These are phyloP conservation scores for Phortica variegata DNA, from an alignment of 1,140 invertebrate genomes.

Conservation along the genomic window DNA sequence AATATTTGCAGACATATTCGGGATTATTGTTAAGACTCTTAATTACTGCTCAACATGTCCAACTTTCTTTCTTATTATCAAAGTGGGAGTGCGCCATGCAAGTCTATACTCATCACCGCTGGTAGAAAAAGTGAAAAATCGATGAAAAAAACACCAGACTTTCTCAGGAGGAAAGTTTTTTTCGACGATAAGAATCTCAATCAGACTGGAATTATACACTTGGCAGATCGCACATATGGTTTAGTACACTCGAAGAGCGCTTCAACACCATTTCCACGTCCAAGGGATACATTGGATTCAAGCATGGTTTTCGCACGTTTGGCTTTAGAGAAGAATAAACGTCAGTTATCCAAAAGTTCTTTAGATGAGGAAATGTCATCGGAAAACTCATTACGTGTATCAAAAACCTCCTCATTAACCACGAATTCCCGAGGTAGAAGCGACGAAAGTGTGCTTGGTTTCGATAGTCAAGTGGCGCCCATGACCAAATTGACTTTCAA, in stretches of 20 bases:
- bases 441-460: neutral
- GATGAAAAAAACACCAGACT: neutral
- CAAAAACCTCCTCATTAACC: neutral
- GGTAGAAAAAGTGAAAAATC: neutral
- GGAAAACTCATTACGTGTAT: neutral
- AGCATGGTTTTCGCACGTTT: neutral
- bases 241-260: neutral
- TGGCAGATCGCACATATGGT: conserved; percentile 4
- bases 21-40: too few relatives aligned
- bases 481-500: conserved; percentile 1
- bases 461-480: neutral
- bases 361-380: neutral
- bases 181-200: conserved; percentile 8
- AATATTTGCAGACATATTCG: too few relatives aligned
- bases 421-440: neutral
- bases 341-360: neutral
- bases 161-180: neutral
- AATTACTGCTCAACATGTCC: too few relatives aligned
- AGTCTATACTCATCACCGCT: neutral
- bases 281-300: neutral
- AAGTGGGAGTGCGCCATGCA: too few relatives aligned
- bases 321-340: neutral
- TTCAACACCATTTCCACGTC: conserved; percentile 8
- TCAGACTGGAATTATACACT: too few relatives aligned
- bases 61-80: too few relatives aligned